Evolutionary conservation across 2,113 vertebrate genomes (phyloP), one percentile per base, ranked within the genome.

Genomic region (Neodon shergylaensis): DNA sequence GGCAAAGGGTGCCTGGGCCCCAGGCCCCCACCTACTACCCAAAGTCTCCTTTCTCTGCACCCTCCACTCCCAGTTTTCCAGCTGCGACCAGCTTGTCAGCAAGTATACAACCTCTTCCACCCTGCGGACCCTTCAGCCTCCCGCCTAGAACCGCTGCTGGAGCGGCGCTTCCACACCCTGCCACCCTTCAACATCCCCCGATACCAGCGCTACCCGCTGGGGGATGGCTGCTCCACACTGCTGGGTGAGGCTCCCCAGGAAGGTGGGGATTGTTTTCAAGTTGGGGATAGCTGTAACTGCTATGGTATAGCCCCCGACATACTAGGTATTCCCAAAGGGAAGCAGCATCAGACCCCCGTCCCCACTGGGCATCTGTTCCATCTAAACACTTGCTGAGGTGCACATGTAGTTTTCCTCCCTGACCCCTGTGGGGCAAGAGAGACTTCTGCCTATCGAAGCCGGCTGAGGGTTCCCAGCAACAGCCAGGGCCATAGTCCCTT

Each of bases 71-170:
- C 92, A 99, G 98, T 98, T 78, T 99, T 98, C 97, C 99, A 99
- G 92, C 98, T 99, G 90, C 99, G 99, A 91, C 99, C 99, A 0
- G 99, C 99, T 94, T 99, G 99, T 96, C 99, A 99, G 98, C 99
- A 99, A 98, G 99, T 99, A 68, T 99, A 99, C 97, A 99, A 99
- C 98, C 99, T 99, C 92, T 99, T 99, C 98, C 99, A 99, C 97
- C 99, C 99, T 0, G 99, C 99, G 21, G 99, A 99, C 98, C 99
- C 99, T 0, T 99, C 99, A 0, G 99, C 99, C 54, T 99, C 99
- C 0, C 99, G 99, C 91, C 99, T 99, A 0, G 99, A 99, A 96
- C 99, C 99, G 0, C 99, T 99, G 84, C 98, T 99, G 98, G 99
- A 99, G 97, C 99, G 99, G 96, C 99, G 99, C 47, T 99, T 99